Conservation (phyloP, 2,888 invertebrate genomes). For the Andrena bucephala region DNA sequence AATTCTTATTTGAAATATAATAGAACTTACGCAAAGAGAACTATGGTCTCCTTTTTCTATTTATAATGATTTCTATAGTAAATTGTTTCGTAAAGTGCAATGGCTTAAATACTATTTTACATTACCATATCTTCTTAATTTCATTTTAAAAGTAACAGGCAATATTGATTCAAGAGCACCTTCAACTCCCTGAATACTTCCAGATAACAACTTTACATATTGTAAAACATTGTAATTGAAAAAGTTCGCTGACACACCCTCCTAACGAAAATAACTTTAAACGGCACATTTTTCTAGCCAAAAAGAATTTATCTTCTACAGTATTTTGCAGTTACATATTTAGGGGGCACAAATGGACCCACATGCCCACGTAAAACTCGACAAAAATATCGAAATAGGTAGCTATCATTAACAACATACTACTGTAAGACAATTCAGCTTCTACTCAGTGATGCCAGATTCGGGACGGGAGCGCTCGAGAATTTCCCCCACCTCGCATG, state of each 20-base stretch:
- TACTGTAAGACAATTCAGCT: not conserved
- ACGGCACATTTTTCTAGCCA: not conserved
- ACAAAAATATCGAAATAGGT: too few relatives aligned
- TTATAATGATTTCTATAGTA: too few relatives aligned
- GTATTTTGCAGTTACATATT: too few relatives aligned
- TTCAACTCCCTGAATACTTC: not conserved
- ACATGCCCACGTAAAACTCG: too few relatives aligned
- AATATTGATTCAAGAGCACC: slow-evolving; percentile 10
- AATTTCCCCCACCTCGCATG: too few relatives aligned
- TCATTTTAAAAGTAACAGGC: slow-evolving; percentile 10
- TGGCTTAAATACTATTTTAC: not conserved
- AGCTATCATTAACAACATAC: not conserved
- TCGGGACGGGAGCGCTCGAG: too few relatives aligned
- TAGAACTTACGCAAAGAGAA: too few relatives aligned
- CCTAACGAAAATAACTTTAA: not conserved
- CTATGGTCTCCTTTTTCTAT: too few relatives aligned
- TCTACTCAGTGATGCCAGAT: too few relatives aligned
- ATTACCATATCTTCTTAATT: not conserved
- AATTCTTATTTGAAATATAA: too few relatives aligned
- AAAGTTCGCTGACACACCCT: not conserved
- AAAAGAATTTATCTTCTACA: not conserved
- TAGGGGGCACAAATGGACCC: too few relatives aligned
- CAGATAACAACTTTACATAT: not conserved
- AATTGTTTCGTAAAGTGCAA: too few relatives aligned
- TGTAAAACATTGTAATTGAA: not conserved